Evolutionary conservation across 2,888 invertebrate genomes (phyloP), one percentile per base, ranked within the genome.

Genomic region (Cheilosia grossa): DNA sequence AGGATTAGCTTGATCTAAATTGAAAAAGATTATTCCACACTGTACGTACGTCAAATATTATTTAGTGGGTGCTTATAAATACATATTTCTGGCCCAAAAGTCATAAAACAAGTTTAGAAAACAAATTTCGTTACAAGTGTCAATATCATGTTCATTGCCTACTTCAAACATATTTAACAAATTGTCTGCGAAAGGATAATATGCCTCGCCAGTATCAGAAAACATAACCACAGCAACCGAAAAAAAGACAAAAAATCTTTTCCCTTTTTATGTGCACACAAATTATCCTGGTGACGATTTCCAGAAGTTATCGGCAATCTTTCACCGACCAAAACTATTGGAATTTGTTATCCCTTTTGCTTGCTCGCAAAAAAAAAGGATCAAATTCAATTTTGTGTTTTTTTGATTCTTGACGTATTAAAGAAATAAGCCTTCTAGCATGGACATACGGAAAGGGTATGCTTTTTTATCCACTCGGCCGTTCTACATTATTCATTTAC

Each of bases 361-460:
- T 51, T 30, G 9, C 42, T 30, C 42, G 42, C 63, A 44, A 54
- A 70, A 51, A 51, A 37, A 3, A 37, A 37, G 44, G 54, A 63
- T 63, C 63, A 54, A 33, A 73, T 64, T 61, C 63, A 54, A 54
- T 63, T 63, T 63, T 63, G 64, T 73, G 47, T 13, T 42, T 54
- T 24, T 63, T 40, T 63, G 33, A 54, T 37, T 54, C 21, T 24
- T 47, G 53, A 37, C 13, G n/a, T 42, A 21, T n/a, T 19, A n/a
- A 53, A 61, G 15, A 40, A 30, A n/a, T 53, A 21, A 21, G 30
- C 30, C 44, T 59, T 24, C 49, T 15, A 49, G 40, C 58, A 47
- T 49, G 27, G 49, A 58, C n/a, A 49, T 42, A 27, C 24, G 44
- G 7, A 47, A 33, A 47, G 17, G 17, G 17, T 3, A 3, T 19